Evolutionary conservation across 2,113 vertebrate genomes (phyloP).

Genomic region (Malurus melanocephalus): DNA sequence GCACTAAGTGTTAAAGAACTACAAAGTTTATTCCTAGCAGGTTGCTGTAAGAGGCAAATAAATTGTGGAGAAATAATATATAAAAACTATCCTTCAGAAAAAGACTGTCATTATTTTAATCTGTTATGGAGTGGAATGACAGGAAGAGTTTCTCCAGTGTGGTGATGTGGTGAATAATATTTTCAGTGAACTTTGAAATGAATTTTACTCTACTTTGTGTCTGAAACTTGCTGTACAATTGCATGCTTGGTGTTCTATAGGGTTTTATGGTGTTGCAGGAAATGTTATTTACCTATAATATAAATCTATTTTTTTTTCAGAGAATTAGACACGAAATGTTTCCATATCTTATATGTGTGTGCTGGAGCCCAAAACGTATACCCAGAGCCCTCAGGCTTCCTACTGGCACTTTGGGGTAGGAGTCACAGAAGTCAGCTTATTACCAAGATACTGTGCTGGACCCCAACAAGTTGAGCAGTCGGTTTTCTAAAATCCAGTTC

Average conservation of each 20-base stretch:
- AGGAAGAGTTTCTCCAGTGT: neutral
- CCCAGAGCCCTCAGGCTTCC: neutral
- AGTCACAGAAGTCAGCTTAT: neutral
- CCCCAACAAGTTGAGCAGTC: neutral
- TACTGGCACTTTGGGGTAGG: neutral
- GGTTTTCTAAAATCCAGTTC: neutral
- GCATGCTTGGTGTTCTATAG: neutral
- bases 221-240: neutral
- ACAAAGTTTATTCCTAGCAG: neutral
- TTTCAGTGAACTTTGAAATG: neutral
- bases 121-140: neutral
- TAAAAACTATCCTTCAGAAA: neutral
- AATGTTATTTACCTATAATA: neutral
- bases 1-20: neutral
- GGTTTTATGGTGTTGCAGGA: neutral
- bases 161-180: neutral
- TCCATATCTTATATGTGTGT: neutral
- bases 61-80: neutral
- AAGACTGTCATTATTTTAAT: neutral
- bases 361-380: neutral
- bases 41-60: neutral
- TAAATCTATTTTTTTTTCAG: neutral
- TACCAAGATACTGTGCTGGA: neutral
- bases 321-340: neutral
- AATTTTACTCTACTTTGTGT: neutral